phyloP scores from a whole-genome alignment of 2,797 vertebrate genomes.

The Neosilurus mollespiculum region DNA sequence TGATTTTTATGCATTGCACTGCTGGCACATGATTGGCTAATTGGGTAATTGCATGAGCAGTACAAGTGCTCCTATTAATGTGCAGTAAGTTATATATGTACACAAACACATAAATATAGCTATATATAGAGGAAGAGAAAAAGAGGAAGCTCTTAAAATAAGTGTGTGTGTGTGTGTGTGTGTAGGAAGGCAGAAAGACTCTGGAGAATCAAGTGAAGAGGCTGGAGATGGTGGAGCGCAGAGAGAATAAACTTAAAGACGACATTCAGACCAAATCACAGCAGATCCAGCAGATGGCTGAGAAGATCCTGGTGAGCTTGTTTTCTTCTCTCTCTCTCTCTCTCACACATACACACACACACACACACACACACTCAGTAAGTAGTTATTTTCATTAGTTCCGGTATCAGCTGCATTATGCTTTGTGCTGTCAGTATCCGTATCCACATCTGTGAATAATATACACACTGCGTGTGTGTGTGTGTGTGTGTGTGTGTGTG shows the following conservation, averaged over 20 bases:
- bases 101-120: neutral
- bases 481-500: neutral
- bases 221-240: conserved; percentile 93
- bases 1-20: neutral
- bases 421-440: neutral
- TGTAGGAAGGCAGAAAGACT: conserved; percentile 54
- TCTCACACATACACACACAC: conserved; percentile 49
- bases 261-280: conserved; percentile 97
- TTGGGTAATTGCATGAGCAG: neutral
- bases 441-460: neutral
- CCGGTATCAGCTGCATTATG: neutral
- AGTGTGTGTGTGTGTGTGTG: conserved; percentile 1
- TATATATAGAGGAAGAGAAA: neutral
- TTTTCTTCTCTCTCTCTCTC: conserved; percentile 20
- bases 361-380: neutral
- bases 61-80: neutral
- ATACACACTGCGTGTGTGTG: neutral
- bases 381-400: conserved; percentile 13
- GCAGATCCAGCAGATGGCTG: conserved; percentile 98
- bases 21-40: neutral
- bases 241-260: conserved; percentile 95
- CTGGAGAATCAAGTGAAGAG: conserved; percentile 95
- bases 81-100: too few relatives aligned
- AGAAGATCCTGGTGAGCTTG: conserved; percentile 85
- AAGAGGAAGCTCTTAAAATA: neutral